A percentile compares a stretch with the other conserved stretches of the same genome.
phyloP scores from a whole-genome alignment of 2,113 vertebrate species.

The Hypomesus transpacificus region DNA sequence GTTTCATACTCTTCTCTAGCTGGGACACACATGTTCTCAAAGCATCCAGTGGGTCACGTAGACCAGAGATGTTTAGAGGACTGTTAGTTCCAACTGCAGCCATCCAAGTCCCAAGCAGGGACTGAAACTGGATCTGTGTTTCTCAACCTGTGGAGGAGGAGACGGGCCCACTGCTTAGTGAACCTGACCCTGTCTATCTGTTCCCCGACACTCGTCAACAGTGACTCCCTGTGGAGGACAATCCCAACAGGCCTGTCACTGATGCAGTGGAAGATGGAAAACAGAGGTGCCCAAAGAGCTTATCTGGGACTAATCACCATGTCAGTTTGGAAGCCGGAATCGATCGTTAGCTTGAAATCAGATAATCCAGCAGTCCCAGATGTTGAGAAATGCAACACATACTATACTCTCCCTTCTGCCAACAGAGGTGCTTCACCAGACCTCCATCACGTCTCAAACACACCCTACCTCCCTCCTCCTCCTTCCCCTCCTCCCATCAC shows the following conservation, averaged over 20 bases:
- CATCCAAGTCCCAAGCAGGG: not conserved
- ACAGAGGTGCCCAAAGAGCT: not conserved
- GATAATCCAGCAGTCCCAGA: no score
- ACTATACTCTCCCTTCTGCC: not conserved
- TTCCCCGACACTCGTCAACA: not conserved
- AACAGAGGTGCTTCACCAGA: not conserved
- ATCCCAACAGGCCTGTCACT: not conserved
- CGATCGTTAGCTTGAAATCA: no score
- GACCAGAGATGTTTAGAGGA: not conserved
- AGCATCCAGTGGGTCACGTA: not conserved
- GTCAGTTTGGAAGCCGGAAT: no score
- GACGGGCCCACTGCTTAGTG: not conserved
- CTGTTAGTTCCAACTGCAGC: not conserved
- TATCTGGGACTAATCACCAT: no score
- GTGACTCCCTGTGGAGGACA: not conserved
- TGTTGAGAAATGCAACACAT: not conserved
- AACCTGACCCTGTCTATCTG: not conserved
- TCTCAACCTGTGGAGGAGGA: not conserved
- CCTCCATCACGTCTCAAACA: constrained; percentile 19
- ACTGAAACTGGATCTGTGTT: not conserved
- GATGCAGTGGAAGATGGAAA: not conserved
- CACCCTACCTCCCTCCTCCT: constrained; percentile 35
- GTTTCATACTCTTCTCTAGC: not conserved
- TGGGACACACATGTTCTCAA: not conserved
- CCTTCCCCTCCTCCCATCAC: constrained; percentile 1